Percentiles rank a stretch among this genome's conserved stretches.
These are phyloP conservation scores for Tylochromis polylepis DNA, from an alignment of 2,113 vertebrate species.

Conservation along the genomic window DNA sequence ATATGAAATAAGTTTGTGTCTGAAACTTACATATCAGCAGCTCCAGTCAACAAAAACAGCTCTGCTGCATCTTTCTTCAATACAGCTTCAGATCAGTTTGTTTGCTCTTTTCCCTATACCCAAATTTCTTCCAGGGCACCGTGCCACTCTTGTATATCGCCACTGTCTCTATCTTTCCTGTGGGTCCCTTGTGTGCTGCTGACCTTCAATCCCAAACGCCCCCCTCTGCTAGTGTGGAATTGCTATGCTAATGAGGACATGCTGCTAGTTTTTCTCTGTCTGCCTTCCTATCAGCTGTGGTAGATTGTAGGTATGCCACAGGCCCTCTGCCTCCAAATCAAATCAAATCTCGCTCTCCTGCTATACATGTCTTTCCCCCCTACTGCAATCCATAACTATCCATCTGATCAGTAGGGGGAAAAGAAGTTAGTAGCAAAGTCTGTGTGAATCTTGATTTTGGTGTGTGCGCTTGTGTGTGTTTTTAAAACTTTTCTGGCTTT, in stretches of 20 bases:
- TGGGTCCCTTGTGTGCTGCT: slow-evolving; percentile 30
- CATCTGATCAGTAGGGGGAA: slow-evolving; percentile 7
- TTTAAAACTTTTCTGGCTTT: slow-evolving; percentile 19
- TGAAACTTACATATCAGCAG: neutral
- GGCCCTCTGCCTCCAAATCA: slow-evolving; percentile 32
- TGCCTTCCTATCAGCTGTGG: slow-evolving; percentile 12
- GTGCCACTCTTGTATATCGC: neutral
- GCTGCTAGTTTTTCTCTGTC: slow-evolving; percentile 39
- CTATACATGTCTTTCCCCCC: neutral
- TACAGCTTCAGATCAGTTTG: slow-evolving; percentile 60
- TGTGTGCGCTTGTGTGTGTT: neutral
- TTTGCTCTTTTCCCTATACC: slow-evolving; percentile 18
- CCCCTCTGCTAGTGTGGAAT: slow-evolving; percentile 33
- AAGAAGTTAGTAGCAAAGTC: slow-evolving; percentile 2
- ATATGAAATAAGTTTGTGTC: neutral
- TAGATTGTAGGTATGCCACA: slow-evolving; percentile 10
- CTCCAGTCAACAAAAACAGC: slow-evolving; percentile 48
- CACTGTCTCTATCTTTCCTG: neutral
- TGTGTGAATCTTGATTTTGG: neutral
- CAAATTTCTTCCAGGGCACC: slow-evolving; percentile 7
- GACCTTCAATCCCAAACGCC: slow-evolving; percentile 40
- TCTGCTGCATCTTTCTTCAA: slow-evolving; percentile 72
- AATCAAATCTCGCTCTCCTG: slow-evolving; percentile 13
- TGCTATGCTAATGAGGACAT: slow-evolving; percentile 53
- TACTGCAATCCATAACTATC: neutral